Base-by-base conservation (phyloP, 2,888 invertebrate genomes). In the Agrochola circellaris region DNA sequence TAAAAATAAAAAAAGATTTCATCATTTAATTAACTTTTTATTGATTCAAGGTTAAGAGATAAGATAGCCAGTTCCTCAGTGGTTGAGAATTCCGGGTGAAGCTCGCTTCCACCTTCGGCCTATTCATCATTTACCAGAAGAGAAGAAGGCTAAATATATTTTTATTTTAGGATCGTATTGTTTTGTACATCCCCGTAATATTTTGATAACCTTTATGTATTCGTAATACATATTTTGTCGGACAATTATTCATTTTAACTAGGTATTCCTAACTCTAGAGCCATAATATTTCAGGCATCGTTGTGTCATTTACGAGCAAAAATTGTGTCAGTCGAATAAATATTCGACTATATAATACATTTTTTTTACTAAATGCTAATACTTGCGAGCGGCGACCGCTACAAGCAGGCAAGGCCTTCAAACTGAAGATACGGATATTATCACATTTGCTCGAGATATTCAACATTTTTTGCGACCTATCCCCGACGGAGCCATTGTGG, bases 361-460 rank as follows among this genome's bases (percentile, higher is more conserved):
- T 30, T 30, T 30, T 1, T 30, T 30, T 1, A 30, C 30, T 30
- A 3, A 30, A 30, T 30, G 30, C 30, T n/a, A n/a, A 30, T 3
- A 30, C 30, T 30, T 30, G 30, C 30, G 30, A 30, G 30, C 30
- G 30, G 3, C 30, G 30, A 30, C 30, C 30, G 30, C 30, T 30
- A 30, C 30, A 30, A 30, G 30, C 30, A 30, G 38, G 11, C 38
- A 48, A 73, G 54, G 56, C 23, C 17, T 51, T 17, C 20, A 15
- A 26, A 58, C 30, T 26, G n/a, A 76, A 84, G 58, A 60, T 61
- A n/a, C 42, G 56, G n/a, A 74, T 60, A 77, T 79, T 65, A 73
- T 62, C 51, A 73, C 66, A 82, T 82, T 87, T 83, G 20, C 56
- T 61, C 51, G 60, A 66, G 17, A 61, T 69, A 69, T 79, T 79